Evolutionary conservation across 2,888 invertebrate species (phyloP).

Genomic region (Lasiommata megera): DNA sequence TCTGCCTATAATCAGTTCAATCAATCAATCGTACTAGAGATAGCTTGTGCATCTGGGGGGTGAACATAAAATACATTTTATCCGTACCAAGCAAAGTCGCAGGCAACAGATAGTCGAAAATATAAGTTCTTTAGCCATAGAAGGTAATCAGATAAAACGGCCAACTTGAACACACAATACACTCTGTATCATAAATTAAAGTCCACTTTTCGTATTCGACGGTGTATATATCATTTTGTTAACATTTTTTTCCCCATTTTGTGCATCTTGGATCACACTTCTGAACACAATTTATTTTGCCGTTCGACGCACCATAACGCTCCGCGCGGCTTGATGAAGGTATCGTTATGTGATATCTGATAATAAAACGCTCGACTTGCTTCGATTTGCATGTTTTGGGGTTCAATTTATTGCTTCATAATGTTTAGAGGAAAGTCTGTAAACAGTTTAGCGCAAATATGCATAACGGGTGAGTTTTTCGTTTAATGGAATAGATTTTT

Average conservation of each 20-base stretch:
- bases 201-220: constrained; percentile 70
- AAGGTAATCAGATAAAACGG: background rate
- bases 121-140: too few relatives aligned
- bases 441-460: background rate
- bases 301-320: constrained; percentile 65
- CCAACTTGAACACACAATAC: background rate
- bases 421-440: constrained; percentile 2
- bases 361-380: constrained; percentile 69
- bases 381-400: constrained; percentile 58
- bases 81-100: too few relatives aligned
- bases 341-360: constrained; percentile 69
- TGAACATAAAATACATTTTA: too few relatives aligned
- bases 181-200: constrained; percentile 67
- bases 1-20: too few relatives aligned
- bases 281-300: constrained; percentile 75
- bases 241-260: constrained; percentile 73
- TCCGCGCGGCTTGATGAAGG: constrained; percentile 68
- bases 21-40: too few relatives aligned
- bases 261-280: constrained; percentile 78
- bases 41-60: too few relatives aligned
- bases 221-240: constrained; percentile 78
- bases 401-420: constrained; percentile 38
- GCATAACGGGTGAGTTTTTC: too few relatives aligned
- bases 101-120: too few relatives aligned
- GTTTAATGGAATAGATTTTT: too few relatives aligned